phyloP scores from a whole-genome alignment of 2,797 vertebrate genomes.

The Botia almorhae region DNA sequence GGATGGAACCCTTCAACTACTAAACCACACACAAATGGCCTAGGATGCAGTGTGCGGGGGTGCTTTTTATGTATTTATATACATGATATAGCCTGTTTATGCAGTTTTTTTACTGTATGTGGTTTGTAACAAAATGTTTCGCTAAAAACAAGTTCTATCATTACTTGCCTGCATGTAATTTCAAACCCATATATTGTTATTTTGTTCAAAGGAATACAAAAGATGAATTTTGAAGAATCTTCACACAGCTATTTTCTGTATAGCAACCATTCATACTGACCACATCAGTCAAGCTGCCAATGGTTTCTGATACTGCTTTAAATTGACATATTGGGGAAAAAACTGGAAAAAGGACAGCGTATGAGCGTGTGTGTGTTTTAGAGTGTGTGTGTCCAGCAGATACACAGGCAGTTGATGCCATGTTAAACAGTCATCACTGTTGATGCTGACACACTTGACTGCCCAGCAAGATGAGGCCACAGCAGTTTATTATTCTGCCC shows the following conservation, averaged over 20 bases:
- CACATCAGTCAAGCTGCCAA: background rate
- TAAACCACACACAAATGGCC: background rate
- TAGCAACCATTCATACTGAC: background rate
- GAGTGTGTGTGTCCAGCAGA: slow-evolving; percentile 23
- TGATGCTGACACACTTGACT: slow-evolving; percentile 69
- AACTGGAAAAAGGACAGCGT: background rate
- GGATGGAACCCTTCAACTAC: background rate
- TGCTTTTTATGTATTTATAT: slow-evolving; percentile 24
- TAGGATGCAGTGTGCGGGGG: background rate
- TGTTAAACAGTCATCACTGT: slow-evolving; percentile 70
- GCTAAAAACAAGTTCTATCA: background rate
- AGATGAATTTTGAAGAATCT: background rate
- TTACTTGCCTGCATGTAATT: background rate
- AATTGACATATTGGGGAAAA: background rate
- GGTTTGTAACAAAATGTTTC: background rate
- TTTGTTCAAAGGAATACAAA: background rate
- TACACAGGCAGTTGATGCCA: slow-evolving; percentile 57
- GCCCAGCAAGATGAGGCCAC: slow-evolving; percentile 70
- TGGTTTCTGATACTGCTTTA: background rate
- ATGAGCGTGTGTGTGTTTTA: slow-evolving; percentile 19
- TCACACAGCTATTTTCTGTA: background rate
- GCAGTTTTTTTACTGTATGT: background rate
- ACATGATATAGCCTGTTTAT: slow-evolving; percentile 4
- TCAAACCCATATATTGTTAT: background rate
- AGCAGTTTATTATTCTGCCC: slow-evolving; percentile 78